These are phyloP conservation scores for Hydriomena furcata DNA, from an alignment of 2,888 invertebrate genomes.

Conservation along the genomic window DNA sequence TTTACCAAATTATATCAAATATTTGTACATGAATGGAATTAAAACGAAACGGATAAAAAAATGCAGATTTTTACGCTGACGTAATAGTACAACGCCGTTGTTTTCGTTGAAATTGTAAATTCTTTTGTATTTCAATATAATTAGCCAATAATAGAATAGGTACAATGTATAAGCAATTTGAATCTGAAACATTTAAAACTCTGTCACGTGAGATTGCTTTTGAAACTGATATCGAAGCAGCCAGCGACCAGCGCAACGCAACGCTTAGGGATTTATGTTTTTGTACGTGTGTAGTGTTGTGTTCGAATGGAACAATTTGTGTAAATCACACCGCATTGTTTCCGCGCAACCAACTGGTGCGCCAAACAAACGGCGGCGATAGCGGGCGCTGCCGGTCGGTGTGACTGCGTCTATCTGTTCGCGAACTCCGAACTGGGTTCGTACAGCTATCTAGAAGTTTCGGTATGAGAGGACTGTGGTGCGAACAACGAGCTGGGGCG, in stretches of 20 bases:
- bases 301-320: constrained; percentile 7
- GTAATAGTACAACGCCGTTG: no score
- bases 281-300: constrained; percentile 1
- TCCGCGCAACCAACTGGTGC: not conserved
- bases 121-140: no score
- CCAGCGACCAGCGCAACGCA: not conserved
- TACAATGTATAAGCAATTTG: no score
- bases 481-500: not conserved
- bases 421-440: not conserved
- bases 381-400: not conserved
- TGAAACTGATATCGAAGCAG: not conserved
- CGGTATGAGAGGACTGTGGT: not conserved
- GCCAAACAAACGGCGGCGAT: no score
- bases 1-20: no score
- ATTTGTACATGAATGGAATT: no score
- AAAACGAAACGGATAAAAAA: no score
- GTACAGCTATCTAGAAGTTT: not conserved
- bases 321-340: constrained; percentile 7
- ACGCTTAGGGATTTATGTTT: constrained; percentile 2
- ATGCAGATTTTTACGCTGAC: no score
- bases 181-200: no score
- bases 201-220: not conserved
- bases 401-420: constrained; percentile 8
- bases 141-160: no score
- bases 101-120: no score